Evolutionary conservation across 64 coral and sea anemone species (phyloP), one percentile per base, ranked within the genome.

Genomic region (Montipora cactus): DNA sequence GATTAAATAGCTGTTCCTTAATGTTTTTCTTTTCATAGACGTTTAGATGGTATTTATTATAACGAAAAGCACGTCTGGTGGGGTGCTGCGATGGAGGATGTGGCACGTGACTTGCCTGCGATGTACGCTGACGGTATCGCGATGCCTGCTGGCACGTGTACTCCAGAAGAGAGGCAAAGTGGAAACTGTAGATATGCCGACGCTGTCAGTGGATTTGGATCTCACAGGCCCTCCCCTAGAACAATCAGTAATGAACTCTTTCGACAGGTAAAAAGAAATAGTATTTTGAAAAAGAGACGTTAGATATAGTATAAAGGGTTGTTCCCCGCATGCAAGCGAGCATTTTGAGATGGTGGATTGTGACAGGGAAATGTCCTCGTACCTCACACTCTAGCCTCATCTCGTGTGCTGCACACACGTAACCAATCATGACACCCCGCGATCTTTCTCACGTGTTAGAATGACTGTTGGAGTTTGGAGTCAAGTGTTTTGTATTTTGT

Each of bases 231-330:
- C 14, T 79, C 96, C 2, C 93, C 96, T 0, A 89, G 96, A 86
- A 61, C 77, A 78, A 84, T 98, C 21, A 98, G 96, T 84, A 98
- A 98, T 79, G 89, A 53, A 5, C 90, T 98, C 19, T 98, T 98
- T 84, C 79, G 80, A 72, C 96, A 98, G 95, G 95, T 96, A 18
- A n/a, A 68, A 75, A 25, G 61, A 10, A 7, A 0, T 91, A 19
- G 44, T 4, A 77, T 0, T 47, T 77, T 23, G 20, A 1, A 5
- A 37, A 46, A 10, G 22, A 11, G 12, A 76, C 6, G 23, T 13
- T 12, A 58, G 11, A 83, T 4, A 62, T 44, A 16, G 5, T 4
- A 4, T 3, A 46, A 52, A 57, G 11, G 11, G 53, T 0, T 57
- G 53, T 57, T 0, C 53, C 3, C 53, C 6, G 0, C 53, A 11